These are phyloP conservation scores for Cotesia glomerata DNA, from an alignment of 1,140 invertebrate species.

Conservation along the genomic window DNA sequence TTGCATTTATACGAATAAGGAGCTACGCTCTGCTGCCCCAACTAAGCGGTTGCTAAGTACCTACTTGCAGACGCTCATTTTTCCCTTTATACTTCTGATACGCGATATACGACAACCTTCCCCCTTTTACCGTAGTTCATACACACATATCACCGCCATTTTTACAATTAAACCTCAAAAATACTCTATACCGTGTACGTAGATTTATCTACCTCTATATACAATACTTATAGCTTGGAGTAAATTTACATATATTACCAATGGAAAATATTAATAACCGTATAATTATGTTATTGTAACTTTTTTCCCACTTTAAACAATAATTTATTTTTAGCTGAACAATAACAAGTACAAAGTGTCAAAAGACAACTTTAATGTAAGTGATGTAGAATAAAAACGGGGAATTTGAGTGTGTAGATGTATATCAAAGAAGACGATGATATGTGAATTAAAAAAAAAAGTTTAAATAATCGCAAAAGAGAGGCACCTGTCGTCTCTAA, in stretches of 20 bases:
- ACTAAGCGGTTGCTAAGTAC: slow-evolving; percentile 51
- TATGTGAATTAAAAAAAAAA: neutral
- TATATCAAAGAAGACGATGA: neutral
- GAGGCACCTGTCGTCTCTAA: slow-evolving; percentile 59
- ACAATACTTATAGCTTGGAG: neutral
- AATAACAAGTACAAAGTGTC: no score
- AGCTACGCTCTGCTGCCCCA: slow-evolving; percentile 49
- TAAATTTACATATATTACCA: no score
- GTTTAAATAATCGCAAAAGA: slow-evolving; percentile 14
- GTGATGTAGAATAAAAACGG: no score
- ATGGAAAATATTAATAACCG: no score
- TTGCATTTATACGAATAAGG: slow-evolving; percentile 37
- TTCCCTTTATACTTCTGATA: slow-evolving; percentile 32
- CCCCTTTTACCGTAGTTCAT: slow-evolving; percentile 11
- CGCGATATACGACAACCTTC: neutral
- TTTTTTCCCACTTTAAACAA: no score
- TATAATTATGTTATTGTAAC: no score
- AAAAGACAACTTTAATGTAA: no score
- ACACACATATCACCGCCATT: neutral
- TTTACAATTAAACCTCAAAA: neutral
- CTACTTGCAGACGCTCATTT: slow-evolving; percentile 49
- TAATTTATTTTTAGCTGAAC: no score
- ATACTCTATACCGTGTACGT: slow-evolving; percentile 13
- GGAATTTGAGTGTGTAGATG: no score
- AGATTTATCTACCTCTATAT: no score